Percentiles rank a stretch among this genome's conserved stretches.
Evolutionary conservation across 1,140 invertebrate genomes (phyloP).

Genomic region (Heterodera schachtii): DNA sequence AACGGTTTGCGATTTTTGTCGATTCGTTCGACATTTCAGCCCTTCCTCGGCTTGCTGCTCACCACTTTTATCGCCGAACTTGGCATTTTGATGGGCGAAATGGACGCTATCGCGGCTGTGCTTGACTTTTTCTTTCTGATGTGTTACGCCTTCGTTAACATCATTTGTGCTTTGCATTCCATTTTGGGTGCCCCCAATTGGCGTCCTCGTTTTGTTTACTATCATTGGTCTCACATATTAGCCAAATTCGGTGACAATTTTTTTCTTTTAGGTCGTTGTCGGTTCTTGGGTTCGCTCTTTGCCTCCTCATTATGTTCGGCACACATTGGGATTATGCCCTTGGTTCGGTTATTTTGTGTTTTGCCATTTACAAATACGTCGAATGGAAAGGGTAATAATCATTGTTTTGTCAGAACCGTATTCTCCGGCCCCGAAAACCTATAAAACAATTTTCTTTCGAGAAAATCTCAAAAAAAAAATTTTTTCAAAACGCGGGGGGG

Average conservation of each 20-base stretch:
- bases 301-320: constrained; percentile 99
- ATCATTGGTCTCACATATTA: constrained; percentile 84
- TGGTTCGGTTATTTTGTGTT: constrained; percentile 89
- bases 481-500: too few relatives aligned
- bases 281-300: constrained; percentile 85
- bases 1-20: not conserved
- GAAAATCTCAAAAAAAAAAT: too few relatives aligned
- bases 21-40: constrained; percentile 67
- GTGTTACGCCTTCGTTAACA: constrained; percentile 99
- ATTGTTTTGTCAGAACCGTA: too few relatives aligned
- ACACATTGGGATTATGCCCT: constrained; percentile 97
- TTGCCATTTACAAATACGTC: constrained; percentile 96
- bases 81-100: constrained; percentile 63
- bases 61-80: constrained; percentile 79
- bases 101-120: constrained; percentile 63
- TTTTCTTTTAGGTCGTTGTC: constrained; percentile 74
- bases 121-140: constrained; percentile 86
- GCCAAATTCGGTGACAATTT: not conserved
- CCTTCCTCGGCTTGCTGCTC: constrained; percentile 81
- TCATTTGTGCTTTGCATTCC: constrained; percentile 95
- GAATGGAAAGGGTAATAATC: constrained; percentile 93
- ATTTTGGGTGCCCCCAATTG: constrained; percentile 90
- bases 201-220: constrained; percentile 95
- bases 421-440: too few relatives aligned
- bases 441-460: too few relatives aligned